Percentiles rank a stretch among this genome's conserved stretches.
Evolutionary conservation across 2,113 vertebrate genomes (phyloP).

Genomic region (Centropristis striata): DNA sequence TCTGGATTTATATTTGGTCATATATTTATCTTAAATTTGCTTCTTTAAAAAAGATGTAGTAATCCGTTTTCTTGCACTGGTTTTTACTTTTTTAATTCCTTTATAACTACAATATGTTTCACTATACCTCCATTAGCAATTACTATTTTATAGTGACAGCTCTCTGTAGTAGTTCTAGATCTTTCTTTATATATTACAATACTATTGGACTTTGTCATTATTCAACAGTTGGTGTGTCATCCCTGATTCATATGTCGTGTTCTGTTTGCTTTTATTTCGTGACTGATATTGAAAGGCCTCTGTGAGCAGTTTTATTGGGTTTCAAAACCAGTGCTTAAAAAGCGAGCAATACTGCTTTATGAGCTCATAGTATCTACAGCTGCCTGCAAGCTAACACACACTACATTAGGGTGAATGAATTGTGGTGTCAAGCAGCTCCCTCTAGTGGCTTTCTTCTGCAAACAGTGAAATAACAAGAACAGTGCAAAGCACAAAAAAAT

Average conservation of each 20-base stretch:
- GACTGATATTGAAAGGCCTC: background rate
- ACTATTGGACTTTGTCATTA: background rate
- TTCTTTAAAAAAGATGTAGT: too few relatives aligned
- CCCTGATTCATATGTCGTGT: background rate
- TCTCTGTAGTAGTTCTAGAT: too few relatives aligned
- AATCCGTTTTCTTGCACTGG: too few relatives aligned
- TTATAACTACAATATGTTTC: too few relatives aligned
- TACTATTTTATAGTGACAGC: too few relatives aligned
- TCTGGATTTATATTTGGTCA: too few relatives aligned
- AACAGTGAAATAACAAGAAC: conserved; percentile 6
- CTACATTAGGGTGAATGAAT: background rate
- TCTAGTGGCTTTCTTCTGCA: conserved; percentile 63
- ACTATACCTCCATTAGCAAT: too few relatives aligned
- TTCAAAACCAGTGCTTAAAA: background rate
- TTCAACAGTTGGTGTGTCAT: background rate
- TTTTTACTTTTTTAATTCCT: too few relatives aligned
- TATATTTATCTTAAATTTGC: too few relatives aligned
- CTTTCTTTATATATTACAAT: background rate
- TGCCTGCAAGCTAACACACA: background rate
- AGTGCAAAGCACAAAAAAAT: background rate
- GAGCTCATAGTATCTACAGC: background rate
- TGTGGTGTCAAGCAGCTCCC: conserved; percentile 61
- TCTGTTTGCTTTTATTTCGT: background rate
- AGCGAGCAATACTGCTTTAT: background rate
- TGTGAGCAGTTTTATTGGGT: background rate